These are phyloP conservation scores for Anneissia japonica DNA, from an alignment of 35 echinoderm and acorn worm genomes.

Conservation along the genomic window DNA sequence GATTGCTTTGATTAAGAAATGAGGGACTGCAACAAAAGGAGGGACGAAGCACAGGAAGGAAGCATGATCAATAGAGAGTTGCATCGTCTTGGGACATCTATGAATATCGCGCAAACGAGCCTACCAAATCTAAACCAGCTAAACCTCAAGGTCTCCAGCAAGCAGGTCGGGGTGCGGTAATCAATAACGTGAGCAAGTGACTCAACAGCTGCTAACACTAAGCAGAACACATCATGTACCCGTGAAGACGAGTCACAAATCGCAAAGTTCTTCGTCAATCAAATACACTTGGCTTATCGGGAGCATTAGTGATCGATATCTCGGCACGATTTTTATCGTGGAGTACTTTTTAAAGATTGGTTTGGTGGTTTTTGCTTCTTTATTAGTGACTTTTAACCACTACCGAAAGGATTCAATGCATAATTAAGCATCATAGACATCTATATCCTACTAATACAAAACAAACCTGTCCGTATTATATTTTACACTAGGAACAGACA, in stretches of 20 bases:
- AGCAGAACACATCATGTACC: not conserved
- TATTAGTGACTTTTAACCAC: not conserved
- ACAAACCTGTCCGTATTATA: no score
- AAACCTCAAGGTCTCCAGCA: not conserved
- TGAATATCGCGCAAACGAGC: not conserved
- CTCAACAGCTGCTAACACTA: not conserved
- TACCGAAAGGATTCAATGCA: no score
- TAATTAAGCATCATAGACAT: no score
- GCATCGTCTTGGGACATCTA: not conserved
- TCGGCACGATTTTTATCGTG: not conserved
- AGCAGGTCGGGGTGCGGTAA: not conserved
- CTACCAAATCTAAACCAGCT: constrained; percentile 1
- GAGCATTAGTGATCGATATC: not conserved
- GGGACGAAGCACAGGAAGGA: not conserved
- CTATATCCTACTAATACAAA: not conserved
- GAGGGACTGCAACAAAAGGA: not conserved
- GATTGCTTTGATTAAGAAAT: not conserved
- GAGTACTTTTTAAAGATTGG: not conserved
- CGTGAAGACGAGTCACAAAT: not conserved
- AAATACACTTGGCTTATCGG: not conserved
- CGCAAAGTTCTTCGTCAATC: not conserved
- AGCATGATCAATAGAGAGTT: not conserved
- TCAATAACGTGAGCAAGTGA: not conserved
- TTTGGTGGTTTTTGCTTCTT: not conserved
- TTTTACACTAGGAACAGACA: no score